phyloP scores from a whole-genome alignment of 1,140 invertebrate species.

The Habropoda laboriosa region DNA sequence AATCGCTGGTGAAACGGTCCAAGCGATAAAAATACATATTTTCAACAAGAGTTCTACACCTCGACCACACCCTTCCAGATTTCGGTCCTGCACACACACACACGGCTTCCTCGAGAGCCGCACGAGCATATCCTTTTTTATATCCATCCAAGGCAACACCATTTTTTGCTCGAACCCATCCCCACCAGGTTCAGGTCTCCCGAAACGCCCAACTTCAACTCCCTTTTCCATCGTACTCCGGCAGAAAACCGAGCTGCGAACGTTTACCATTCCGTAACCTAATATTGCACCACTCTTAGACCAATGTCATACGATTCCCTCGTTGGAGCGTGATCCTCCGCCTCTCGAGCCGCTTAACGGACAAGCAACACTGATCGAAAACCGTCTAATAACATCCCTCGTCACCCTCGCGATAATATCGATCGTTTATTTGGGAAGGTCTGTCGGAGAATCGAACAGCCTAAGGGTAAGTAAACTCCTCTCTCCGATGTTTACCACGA shows the following conservation, averaged over 20 bases:
- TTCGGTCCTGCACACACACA: constrained; percentile 15
- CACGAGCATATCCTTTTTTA: constrained; percentile 4
- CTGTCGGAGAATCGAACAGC: not conserved
- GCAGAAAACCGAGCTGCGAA: not conserved
- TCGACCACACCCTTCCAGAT: constrained; percentile 35
- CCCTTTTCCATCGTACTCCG: not conserved
- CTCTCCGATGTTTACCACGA: too few relatives aligned
- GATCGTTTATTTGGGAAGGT: not conserved
- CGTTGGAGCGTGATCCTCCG: constrained; percentile 42
- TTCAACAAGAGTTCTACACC: constrained; percentile 7
- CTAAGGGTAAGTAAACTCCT: not conserved
- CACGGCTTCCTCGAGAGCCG: not conserved
- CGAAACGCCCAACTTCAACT: constrained; percentile 36
- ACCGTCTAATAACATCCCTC: not conserved
- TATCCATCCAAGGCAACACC: constrained; percentile 42
- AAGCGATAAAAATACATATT: constrained; percentile 35
- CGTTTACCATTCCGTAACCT: not conserved
- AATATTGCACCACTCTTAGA: constrained; percentile 36
- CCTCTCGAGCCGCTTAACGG: constrained; percentile 14
- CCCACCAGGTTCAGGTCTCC: not conserved
- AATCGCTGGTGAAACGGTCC: constrained; percentile 12
- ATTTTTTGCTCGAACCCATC: constrained; percentile 46
- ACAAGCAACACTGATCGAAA: constrained; percentile 7
- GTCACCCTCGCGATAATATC: too few relatives aligned
- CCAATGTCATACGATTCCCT: constrained; percentile 28